Percentiles rank a stretch among this genome's conserved stretches.
Conservation (phyloP, 2,113 vertebrate genomes). For the Raja brachyura region DNA sequence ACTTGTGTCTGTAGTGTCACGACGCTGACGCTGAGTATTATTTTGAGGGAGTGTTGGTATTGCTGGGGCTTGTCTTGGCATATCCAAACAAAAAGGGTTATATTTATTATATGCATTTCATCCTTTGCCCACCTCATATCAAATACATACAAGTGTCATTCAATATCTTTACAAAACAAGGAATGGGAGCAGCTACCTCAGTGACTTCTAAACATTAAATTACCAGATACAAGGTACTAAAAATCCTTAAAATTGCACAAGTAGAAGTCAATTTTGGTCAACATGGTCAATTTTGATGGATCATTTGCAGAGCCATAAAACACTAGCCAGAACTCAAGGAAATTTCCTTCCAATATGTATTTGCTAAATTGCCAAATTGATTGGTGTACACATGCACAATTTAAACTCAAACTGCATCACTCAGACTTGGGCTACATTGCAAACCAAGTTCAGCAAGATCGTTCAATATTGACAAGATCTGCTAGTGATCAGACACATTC, state of each 20-base stretch:
- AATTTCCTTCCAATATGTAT: neutral
- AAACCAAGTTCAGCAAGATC: neutral
- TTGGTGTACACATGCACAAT: neutral
- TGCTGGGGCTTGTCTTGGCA: neutral
- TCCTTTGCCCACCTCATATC: neutral
- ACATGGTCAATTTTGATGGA: neutral
- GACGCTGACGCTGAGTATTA: neutral
- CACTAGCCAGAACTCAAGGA: neutral
- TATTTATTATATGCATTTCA: neutral
- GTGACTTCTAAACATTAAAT: neutral
- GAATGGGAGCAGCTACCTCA: conserved; percentile 30
- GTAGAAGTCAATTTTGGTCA: neutral
- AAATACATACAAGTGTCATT: conserved; percentile 16
- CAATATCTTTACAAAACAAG: neutral
- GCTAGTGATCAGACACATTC: neutral
- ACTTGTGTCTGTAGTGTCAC: neutral
- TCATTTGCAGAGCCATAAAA: neutral
- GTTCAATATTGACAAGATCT: neutral
- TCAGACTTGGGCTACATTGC: neutral
- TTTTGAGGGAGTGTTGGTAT: neutral
- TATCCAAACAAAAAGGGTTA: neutral
- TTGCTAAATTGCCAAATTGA: neutral
- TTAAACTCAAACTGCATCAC: neutral
- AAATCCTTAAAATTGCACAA: neutral
- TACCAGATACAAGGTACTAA: neutral